Conservation (phyloP, 2,888 invertebrate genomes). For the Cryptophagus acutangulus region DNA sequence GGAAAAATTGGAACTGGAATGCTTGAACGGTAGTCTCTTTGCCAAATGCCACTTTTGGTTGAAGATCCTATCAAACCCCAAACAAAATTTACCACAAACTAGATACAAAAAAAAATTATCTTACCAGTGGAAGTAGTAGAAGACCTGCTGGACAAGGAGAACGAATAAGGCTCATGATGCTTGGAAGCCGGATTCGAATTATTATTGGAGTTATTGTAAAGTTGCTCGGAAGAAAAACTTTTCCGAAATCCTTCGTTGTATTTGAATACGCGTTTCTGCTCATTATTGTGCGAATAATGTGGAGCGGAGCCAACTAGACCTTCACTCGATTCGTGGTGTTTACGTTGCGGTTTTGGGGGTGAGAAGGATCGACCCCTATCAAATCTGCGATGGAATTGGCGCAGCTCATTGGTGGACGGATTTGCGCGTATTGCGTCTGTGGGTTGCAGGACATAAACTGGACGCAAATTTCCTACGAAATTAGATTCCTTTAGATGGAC, state of each 20-base stretch:
- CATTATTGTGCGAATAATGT: conserved; percentile 8
- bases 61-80: conserved; percentile 27
- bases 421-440: conserved; percentile 21
- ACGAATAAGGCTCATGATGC: conserved; percentile 28
- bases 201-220: conserved; percentile 26
- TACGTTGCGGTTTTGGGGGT: conserved; percentile 34
- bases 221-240: conserved; percentile 44
- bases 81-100: neutral
- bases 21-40: conserved; percentile 40
- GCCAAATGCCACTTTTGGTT: conserved; percentile 32
- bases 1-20: conserved; percentile 43
- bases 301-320: neutral
- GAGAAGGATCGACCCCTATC: conserved; percentile 44
- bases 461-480: conserved; percentile 32
- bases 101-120: neutral
- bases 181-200: conserved; percentile 10
- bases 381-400: conserved; percentile 28
- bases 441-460: conserved; percentile 42
- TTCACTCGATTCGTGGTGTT: conserved; percentile 6
- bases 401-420: neutral
- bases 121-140: conserved; percentile 38
- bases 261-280: conserved; percentile 8
- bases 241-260: conserved; percentile 36
- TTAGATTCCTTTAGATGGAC: neutral
- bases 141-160: conserved; percentile 34